These are phyloP conservation scores for Ischnus inquisitorius DNA, from an alignment of 2,888 invertebrate genomes.

Conservation along the genomic window DNA sequence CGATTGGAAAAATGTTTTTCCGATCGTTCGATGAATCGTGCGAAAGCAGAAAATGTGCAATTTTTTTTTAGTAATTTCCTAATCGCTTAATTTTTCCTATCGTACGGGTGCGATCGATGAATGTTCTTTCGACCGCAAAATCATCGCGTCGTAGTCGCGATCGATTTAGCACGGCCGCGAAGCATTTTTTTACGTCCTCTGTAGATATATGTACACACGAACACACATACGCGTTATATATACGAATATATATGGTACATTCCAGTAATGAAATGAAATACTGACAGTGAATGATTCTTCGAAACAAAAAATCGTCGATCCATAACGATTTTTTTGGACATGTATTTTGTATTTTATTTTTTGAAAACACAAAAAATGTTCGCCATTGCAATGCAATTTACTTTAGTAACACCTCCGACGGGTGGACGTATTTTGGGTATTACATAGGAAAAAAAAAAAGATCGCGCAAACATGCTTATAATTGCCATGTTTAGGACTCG, in stretches of 20 bases:
- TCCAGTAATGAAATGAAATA: constrained; percentile 59
- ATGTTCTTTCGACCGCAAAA: not conserved
- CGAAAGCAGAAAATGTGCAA: too few species aligned
- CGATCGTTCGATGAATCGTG: too few species aligned
- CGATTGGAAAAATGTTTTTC: too few species aligned
- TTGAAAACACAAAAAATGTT: constrained; percentile 68
- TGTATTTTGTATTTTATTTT: constrained; percentile 50
- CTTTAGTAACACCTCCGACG: constrained; percentile 72
- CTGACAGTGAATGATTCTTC: constrained; percentile 61
- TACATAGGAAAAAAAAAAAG: constrained; percentile 20
- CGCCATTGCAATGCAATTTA: constrained; percentile 83
- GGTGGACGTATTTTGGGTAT: constrained; percentile 53
- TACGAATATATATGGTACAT: constrained; percentile 57
- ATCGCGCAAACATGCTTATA: constrained; percentile 42
- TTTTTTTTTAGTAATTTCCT: too few species aligned
- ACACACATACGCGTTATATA: constrained; percentile 4
- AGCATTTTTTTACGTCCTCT: constrained; percentile 12
- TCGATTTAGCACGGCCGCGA: not conserved
- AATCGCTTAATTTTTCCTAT: too few species aligned
- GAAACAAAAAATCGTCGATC: constrained; percentile 27
- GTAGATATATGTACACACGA: constrained; percentile 15
- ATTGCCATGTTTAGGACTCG: constrained; percentile 43
- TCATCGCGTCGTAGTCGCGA: not conserved
- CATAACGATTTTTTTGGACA: constrained; percentile 46
- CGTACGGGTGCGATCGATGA: too few species aligned